Evolutionary conservation across 2,797 vertebrate genomes (phyloP), one percentile per base, ranked within the genome.

Genomic region (Pangasius krempfi): DNA sequence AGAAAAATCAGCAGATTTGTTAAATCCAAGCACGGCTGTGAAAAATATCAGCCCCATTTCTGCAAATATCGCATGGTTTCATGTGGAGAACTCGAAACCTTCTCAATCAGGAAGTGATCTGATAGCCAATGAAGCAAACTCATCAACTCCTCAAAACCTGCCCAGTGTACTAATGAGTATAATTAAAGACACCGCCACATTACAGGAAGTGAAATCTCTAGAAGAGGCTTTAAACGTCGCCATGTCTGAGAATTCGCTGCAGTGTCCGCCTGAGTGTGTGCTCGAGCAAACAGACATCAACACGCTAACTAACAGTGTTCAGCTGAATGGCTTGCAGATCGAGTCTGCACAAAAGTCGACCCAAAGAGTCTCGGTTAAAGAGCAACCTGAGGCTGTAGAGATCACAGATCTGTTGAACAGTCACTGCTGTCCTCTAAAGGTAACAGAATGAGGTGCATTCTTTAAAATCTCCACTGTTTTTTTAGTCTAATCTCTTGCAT

Each of bases 351-450:
- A 27, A 33, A 56, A 10, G 22, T 37, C 22, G 6, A n/a, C 33
- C 52, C 80, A 62, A 44, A 73, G 4, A 12, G 33, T 13, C 20
- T 40, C 14, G n/a, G 18, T 88, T 16, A 84, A 76, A 79, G 84
- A 56, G 68, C 50, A 78, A 37, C 10, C 30, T 1, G 33, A 47
- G 7, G 7, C 18, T 4, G 13, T 50, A 52, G 84, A 25, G 22
- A 12, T 37, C 5, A 1, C 60, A 2, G 50, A 60, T 2, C 18
- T 30, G 27, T 25, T 37, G 30, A 86, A 27, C 33, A 70, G 50
- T 33, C 30, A 66, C 76, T 22, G 12, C 84, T 20, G n/a, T 25
- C 64, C 76, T 85, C 30, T 89, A 25, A 75, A 86, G 88, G 88
- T 89, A 72, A 81, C 70, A 6, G 20, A 33, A 22, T 40, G 47